These are phyloP conservation scores for Phrynocephalus guinanensis DNA, from an alignment of 2,797 vertebrate genomes.

Conservation along the genomic window DNA sequence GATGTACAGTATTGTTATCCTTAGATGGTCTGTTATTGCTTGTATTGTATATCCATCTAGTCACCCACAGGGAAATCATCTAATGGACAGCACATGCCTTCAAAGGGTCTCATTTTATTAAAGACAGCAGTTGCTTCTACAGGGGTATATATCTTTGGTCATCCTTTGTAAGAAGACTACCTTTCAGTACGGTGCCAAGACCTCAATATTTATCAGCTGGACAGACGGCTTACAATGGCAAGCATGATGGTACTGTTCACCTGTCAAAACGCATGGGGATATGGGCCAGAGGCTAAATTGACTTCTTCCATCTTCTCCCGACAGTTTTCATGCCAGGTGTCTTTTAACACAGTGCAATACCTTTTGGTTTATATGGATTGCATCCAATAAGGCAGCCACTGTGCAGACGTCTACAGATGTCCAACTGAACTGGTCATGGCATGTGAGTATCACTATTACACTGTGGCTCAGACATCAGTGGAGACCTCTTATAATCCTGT, in stretches of 20 bases:
- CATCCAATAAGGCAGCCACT: not conserved
- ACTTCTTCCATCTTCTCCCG: too few relatives aligned
- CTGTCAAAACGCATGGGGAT: not conserved
- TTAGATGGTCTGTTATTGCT: constrained; percentile 57
- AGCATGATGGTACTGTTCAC: not conserved
- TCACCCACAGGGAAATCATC: not conserved
- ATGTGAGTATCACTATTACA: not conserved
- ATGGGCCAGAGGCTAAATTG: not conserved
- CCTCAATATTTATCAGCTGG: not conserved
- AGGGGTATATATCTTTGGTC: not conserved
- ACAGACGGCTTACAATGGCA: not conserved
- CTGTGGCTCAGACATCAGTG: not conserved
- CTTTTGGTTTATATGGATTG: not conserved
- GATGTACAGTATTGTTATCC: constrained; percentile 48
- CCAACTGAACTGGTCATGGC: not conserved
- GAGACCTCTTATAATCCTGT: too few relatives aligned
- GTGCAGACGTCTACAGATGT: not conserved
- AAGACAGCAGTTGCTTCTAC: not conserved
- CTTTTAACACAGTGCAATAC: not conserved
- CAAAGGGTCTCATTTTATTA: not conserved
- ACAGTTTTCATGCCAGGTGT: not conserved
- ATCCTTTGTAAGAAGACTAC: not conserved
- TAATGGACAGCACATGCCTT: constrained; percentile 18
- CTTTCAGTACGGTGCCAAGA: not conserved
- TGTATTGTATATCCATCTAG: constrained; percentile 11